A percentile compares a stretch with the other conserved stretches of the same genome.
Conservation (phyloP, 2,888 invertebrate genomes). For the Drosophila emarginata region DNA sequence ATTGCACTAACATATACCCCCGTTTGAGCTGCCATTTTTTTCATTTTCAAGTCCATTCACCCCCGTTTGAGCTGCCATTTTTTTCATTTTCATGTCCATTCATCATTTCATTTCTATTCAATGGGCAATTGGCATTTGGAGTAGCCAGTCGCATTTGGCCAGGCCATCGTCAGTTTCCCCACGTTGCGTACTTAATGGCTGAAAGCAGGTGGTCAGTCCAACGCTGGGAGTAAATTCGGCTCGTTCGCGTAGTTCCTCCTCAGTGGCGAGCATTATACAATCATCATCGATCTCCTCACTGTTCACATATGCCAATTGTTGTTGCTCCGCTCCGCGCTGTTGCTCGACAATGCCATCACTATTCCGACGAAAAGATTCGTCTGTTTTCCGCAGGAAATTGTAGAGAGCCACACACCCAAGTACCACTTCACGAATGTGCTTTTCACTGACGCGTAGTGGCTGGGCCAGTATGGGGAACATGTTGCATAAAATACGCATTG, state of each 20-base stretch:
- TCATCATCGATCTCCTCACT: conserved; percentile 78
- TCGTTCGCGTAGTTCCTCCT: conserved; percentile 76
- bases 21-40: conserved; percentile 41
- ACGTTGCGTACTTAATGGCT: conserved; percentile 69
- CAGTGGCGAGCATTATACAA: conserved; percentile 74
- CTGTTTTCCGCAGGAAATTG: conserved; percentile 80
- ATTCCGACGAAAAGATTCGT: conserved; percentile 74
- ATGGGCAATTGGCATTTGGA: conserved; percentile 54
- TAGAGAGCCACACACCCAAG: conserved; percentile 80
- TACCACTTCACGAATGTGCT: conserved; percentile 79
- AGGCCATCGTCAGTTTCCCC: conserved; percentile 75
- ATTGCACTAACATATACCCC: conserved; percentile 69
- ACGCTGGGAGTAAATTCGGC: conserved; percentile 79
- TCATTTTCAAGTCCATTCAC: no score
- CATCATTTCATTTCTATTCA: conserved; percentile 19
- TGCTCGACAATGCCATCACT: conserved; percentile 72
- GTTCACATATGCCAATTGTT: conserved; percentile 58
- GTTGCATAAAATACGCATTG: conserved; percentile 79
- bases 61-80: conserved; percentile 43
- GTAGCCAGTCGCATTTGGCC: conserved; percentile 72
- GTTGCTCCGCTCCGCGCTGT: conserved; percentile 50
- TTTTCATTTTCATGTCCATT: conserved; percentile 24
- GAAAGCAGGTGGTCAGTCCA: conserved; percentile 75
- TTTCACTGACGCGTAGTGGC: conserved; percentile 78
- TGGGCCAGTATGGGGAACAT: conserved; percentile 80